Percentiles rank a stretch among this genome's conserved stretches.
These are phyloP conservation scores for Anabacerthia variegaticeps DNA, from an alignment of 2,797 vertebrate genomes.

Conservation along the genomic window DNA sequence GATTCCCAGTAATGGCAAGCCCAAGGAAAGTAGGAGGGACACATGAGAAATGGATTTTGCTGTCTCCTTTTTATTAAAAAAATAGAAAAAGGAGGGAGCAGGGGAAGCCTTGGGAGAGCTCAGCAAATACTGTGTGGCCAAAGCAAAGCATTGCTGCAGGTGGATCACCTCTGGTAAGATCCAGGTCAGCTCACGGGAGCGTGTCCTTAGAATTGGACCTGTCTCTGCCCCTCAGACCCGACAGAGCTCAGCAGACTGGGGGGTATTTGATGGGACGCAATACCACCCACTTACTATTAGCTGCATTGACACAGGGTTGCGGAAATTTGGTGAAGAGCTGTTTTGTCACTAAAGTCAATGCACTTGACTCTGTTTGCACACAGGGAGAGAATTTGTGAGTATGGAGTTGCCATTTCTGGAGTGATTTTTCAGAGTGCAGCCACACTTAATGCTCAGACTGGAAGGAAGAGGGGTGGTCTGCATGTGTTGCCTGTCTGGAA, in stretches of 20 bases:
- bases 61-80: background rate
- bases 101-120: background rate
- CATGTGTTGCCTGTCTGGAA: accelerated
- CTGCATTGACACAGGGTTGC: accelerated
- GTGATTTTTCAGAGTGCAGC: background rate
- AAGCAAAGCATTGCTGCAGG: background rate
- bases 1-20: background rate
- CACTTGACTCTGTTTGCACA: background rate
- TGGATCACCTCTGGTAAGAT: background rate
- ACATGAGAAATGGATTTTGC: background rate
- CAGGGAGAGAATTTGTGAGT: background rate
- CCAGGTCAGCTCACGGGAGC: accelerated
- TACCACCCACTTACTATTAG: accelerated
- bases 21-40: background rate
- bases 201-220: background rate
- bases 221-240: background rate
- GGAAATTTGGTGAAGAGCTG: background rate
- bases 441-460: accelerated
- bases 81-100: no score
- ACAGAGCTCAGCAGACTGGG: background rate
- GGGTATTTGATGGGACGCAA: background rate
- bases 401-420: background rate
- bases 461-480: background rate
- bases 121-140: background rate
- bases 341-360: background rate